Base-by-base conservation (phyloP, 2,797 vertebrate species). In the Syngnathus rostellatus region DNA sequence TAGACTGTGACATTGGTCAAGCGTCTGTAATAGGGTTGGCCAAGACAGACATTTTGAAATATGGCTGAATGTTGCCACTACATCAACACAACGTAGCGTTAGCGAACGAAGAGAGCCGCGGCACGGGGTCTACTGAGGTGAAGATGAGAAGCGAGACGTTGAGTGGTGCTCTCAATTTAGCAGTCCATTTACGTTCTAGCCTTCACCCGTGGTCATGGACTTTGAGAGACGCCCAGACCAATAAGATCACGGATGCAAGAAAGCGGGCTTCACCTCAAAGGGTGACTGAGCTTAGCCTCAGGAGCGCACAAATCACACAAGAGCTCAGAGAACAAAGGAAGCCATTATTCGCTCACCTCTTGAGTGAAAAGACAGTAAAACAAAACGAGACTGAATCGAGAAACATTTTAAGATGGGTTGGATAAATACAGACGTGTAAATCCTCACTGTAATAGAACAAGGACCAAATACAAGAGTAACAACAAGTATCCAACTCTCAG, bases 151-250 rank as follows among this genome's bases (percentile, higher is more conserved):
- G 40, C 60, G 14, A 62, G 41, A 25, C 21, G 41, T 12, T 25
- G 60, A 25, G 60, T 8, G 60, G 41, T 41, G n/a, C 60, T 45
- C 39, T 61, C 60, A 62, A 45, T 62, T 62, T 62, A 62, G 21
- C 41, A 62, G 40, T 45, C 6, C 39, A 45, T 62, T 62, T 62
- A 46, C 12, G 41, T 62, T 41, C 14, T 7, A 62, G 60, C 41
- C 60, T 45, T 62, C 60, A 62, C 41, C 21, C 45, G 41, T 45
- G 41, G 60, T 62, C 41, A 25, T 31, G 40, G 60, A 40, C 60
- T 62, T 62, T 25, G 60, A 41, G 40, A 12, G 43, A 40, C 60
- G 40, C 40, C 60, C 40, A 3, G 23, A 41, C 39, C 40, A 46
- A 62, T 62, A 19, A 62, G 60, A 45, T 62, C 43, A 62, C 19